Percentiles rank a stretch among this genome's conserved stretches.
Conservation (phyloP, 1,140 invertebrate genomes). For the Chlorops oryzae region DNA sequence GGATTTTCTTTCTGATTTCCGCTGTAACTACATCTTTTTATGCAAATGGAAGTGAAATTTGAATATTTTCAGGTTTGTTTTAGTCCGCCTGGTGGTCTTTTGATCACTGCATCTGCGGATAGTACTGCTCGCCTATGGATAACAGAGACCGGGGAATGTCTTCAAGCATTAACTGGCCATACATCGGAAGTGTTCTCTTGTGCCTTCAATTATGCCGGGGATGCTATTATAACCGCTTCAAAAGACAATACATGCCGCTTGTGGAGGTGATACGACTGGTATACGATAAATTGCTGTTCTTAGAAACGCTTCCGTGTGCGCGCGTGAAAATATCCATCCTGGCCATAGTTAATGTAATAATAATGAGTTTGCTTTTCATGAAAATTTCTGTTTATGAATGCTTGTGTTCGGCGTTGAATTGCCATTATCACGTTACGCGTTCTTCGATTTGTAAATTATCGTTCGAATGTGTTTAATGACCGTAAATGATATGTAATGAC, state of each 20-base stretch:
- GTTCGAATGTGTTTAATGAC: too few relatives aligned
- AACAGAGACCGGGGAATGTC: slow-evolving; percentile 59
- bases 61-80: slow-evolving; percentile 62
- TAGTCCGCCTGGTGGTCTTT: slow-evolving; percentile 64
- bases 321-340: too few relatives aligned
- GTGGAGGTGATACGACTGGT: slow-evolving; percentile 68
- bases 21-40: not conserved
- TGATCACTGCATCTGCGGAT: slow-evolving; percentile 70
- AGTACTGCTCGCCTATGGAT: slow-evolving; percentile 71
- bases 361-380: too few relatives aligned
- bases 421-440: too few relatives aligned
- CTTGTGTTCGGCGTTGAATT: too few relatives aligned
- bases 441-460: too few relatives aligned
- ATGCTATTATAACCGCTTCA: slow-evolving; percentile 69
- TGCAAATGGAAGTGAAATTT: too few relatives aligned
- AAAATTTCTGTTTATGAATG: too few relatives aligned
- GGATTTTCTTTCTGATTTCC: too few relatives aligned
- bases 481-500: too few relatives aligned
- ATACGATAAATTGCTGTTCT: slow-evolving; percentile 47
- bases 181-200: slow-evolving; percentile 74
- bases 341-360: too few relatives aligned
- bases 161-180: slow-evolving; percentile 65
- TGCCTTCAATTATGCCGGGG: slow-evolving; percentile 70
- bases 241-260: slow-evolving; percentile 67
- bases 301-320: too few relatives aligned